Percentiles rank a stretch among this genome's conserved stretches.
Evolutionary conservation across 2,888 invertebrate species (phyloP).

Genomic region (Cryptops parisi): DNA sequence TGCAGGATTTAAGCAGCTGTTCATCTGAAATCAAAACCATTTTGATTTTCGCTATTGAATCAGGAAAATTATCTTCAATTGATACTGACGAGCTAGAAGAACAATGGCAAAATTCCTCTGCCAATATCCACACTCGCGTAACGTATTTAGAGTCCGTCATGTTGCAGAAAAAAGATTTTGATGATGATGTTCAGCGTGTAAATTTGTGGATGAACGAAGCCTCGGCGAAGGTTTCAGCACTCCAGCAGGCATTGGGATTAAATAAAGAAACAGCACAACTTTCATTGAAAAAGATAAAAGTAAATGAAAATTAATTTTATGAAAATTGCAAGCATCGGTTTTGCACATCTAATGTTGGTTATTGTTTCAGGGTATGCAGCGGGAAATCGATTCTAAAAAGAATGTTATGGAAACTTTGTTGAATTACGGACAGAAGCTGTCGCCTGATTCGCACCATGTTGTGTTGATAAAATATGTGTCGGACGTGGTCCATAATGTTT

Average conservation of each 20-base stretch:
- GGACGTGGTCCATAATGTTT: background rate
- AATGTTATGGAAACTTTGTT: background rate
- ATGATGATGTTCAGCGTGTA: background rate
- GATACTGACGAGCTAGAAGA: background rate
- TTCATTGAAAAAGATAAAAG: background rate
- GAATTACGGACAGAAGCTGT: background rate
- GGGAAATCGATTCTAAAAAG: background rate
- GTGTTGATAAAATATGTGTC: background rate
- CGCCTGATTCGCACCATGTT: background rate
- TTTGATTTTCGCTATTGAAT: background rate
- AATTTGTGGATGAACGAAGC: background rate
- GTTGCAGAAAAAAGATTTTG: background rate
- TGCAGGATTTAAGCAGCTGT: background rate
- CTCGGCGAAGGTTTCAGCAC: background rate
- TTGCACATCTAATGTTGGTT: background rate
- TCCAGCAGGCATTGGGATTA: background rate
- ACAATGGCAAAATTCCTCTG: background rate
- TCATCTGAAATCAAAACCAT: background rate
- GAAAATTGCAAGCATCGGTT: no score
- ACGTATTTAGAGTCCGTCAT: background rate
- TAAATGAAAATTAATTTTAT: no score
- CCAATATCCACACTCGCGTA: background rate
- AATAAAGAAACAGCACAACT: constrained; percentile 7
- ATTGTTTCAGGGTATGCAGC: background rate
- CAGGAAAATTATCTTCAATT: background rate